Conservation (phyloP, 2,888 invertebrate species). For the Lasioglossum leucozonium region DNA sequence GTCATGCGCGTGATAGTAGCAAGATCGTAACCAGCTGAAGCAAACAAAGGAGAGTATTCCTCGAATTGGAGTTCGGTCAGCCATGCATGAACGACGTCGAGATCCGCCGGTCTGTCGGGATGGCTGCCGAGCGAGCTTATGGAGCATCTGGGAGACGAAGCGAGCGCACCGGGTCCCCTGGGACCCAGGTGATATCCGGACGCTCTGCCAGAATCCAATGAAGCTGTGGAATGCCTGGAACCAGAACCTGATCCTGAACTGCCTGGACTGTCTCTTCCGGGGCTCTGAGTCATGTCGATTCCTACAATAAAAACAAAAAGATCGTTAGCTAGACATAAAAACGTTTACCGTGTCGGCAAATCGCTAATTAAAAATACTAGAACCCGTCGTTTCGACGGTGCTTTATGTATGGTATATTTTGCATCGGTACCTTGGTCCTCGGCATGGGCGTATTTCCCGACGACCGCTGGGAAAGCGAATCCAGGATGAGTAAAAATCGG, state of each 20-base stretch:
- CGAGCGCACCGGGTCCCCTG: slow-evolving; percentile 86
- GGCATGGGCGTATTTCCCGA: slow-evolving; percentile 85
- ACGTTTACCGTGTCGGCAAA: background rate
- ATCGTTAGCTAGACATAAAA: background rate
- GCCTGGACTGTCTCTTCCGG: slow-evolving; percentile 96
- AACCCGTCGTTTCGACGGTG: no score
- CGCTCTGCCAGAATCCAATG: slow-evolving; percentile 95
- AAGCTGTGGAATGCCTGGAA: slow-evolving; percentile 95
- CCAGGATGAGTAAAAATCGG: slow-evolving; percentile 88
- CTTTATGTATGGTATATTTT: no score
- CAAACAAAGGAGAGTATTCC: slow-evolving; percentile 96
- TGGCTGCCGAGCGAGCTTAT: slow-evolving; percentile 87
- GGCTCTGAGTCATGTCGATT: slow-evolving; percentile 87
- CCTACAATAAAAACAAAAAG: slow-evolving; percentile 72
- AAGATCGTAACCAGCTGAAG: slow-evolving; percentile 98
- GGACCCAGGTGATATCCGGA: slow-evolving; percentile 90
- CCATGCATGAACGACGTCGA: slow-evolving; percentile 98
- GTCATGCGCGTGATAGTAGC: slow-evolving; percentile 99
- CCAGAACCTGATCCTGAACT: slow-evolving; percentile 95
- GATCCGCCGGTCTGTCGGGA: slow-evolving; percentile 87
- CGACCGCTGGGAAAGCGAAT: slow-evolving; percentile 90
- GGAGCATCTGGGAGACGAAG: slow-evolving; percentile 88
- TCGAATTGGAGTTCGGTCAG: slow-evolving; percentile 96
- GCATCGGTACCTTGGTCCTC: slow-evolving; percentile 85
- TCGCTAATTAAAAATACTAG: no score